Conservation (phyloP, 2,888 invertebrate genomes). For the Iselma pallidipennis region DNA sequence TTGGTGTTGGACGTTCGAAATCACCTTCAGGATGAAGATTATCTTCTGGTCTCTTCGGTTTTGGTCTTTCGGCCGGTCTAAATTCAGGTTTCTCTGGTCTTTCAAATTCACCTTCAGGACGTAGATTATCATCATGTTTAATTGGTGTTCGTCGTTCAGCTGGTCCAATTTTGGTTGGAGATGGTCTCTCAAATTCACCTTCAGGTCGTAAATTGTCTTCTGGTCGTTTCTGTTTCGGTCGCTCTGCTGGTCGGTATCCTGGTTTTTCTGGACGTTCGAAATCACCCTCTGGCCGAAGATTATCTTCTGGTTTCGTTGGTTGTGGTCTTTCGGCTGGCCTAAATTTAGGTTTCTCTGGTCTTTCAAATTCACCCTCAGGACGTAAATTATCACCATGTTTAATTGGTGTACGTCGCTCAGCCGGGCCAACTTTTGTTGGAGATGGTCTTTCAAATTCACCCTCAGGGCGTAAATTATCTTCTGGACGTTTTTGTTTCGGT, state of each 20-base stretch:
- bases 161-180: constrained; percentile 57
- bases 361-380: constrained; percentile 61
- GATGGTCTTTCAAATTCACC: constrained; percentile 61
- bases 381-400: constrained; percentile 59
- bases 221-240: constrained; percentile 45
- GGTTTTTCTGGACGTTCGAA: constrained; percentile 54
- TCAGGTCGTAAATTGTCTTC: constrained; percentile 55
- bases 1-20: constrained; percentile 58
- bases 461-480: constrained; percentile 66
- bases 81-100: constrained; percentile 58
- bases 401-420: constrained; percentile 60
- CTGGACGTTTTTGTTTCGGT: constrained; percentile 59
- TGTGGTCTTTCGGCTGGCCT: constrained; percentile 65
- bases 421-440: constrained; percentile 54
- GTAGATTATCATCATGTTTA: constrained; percentile 58
- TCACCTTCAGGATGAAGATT: constrained; percentile 63
- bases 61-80: constrained; percentile 55
- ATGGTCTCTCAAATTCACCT: constrained; percentile 59
- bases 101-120: constrained; percentile 59
- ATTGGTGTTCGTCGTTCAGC: constrained; percentile 52
- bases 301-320: constrained; percentile 57
- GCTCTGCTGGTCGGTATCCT: constrained; percentile 48
- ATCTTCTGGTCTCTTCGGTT: constrained; percentile 56
- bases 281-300: constrained; percentile 58
- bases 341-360: constrained; percentile 51